Base-by-base conservation (phyloP, 2,888 invertebrate species). In the Eupithecia subfuscata region DNA sequence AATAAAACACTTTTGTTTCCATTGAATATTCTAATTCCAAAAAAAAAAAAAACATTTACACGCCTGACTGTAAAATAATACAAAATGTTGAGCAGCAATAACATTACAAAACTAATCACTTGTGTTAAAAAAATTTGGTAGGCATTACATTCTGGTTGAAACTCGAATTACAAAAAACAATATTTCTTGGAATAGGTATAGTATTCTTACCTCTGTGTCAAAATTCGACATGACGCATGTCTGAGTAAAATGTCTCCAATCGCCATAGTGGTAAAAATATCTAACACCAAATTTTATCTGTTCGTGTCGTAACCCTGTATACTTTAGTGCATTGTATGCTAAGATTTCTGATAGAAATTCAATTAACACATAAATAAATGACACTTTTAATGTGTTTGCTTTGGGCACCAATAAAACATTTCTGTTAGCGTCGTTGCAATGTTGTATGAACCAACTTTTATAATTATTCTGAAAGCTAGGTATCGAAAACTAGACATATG, bases 331-430 rank as follows among this genome's bases (percentile, higher is more conserved):
- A 25, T 60, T 60, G 60, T 60, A 56, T 56, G 52, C 64, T 30
- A 34, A 64, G 64, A 64, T 18, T 64, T 12, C 34, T 40, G 68
- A 43, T 77, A 80, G 67, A 73, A 74, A 70, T 78, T 82, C 82
- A 82, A 83, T 83, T 83, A 82, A 80, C 83, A 83, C 81, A 70
- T 70, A 76, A 74, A 80, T 80, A 82, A 82, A 82, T 76, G 67
- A 77, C 78, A 71, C 60, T 75, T 69, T 79, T 75, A 77, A 80
- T 78, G 77, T 79, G 76, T 83, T 78, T 79, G 76, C 79, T 78
- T 81, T 81, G 68, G 79, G 75, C 67, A 74, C 60, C 81, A 78
- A 81, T 82, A 80, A 80, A n/a, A 79, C 69, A 70, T 79, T 68
- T 69, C 78, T 69, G n/a, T 78, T 63, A 48, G 72, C 71, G 75